Base-by-base conservation (phyloP, 2,797 vertebrate species). In the Peromyscus attwateri region DNA sequence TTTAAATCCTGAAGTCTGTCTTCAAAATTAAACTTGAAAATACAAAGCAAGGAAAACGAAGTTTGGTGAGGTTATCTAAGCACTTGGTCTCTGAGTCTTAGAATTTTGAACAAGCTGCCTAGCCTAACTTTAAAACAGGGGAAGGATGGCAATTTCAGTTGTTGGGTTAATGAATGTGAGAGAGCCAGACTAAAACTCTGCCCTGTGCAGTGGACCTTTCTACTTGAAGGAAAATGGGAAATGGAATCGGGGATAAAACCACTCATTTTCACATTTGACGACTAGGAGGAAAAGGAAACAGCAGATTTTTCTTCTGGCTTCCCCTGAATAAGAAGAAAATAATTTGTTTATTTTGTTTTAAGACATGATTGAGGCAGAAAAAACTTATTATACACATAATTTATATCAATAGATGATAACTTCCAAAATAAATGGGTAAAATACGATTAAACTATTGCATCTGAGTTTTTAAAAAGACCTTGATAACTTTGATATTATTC, bases 21-120 rank as follows among this genome's bases (percentile, higher is more conserved):
- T 92, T 91, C 46, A 75, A 85, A 96, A 80, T 79, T 90, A 62
- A 75, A 73, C 83, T 88, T 91, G 57, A 92, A 91, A 68, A 29
- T 17, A 77, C 2, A 57, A 62, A 92, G 2, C 6, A 81, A 83
- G 57, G 16, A 92, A 87, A 81, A 46, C 6, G 34, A 80, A 62
- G 6, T 90, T 93, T 90, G 43, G 77, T 46, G 19, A 43, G 34
- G 8, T 5, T 82, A 55, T 5, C 21, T 87, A 1, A 64, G 23
- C 8, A 55, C 91, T 87, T 66, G 25, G 88, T 55, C 62, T 9
- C 34, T 16, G 27, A 87, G 5, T 83, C n/a, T 81, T 80, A 89
- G 76, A 87, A 93, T 92, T 68, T 95, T 40, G 37, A 66, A 83
- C 10, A 89, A 87, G 68, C 92, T 17, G 79, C 7, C 81, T 43